A percentile compares a stretch with the other conserved stretches of the same genome.
These are phyloP conservation scores for Xanthostigma xanthostigma DNA, from an alignment of 2,888 invertebrate species.

Conservation along the genomic window DNA sequence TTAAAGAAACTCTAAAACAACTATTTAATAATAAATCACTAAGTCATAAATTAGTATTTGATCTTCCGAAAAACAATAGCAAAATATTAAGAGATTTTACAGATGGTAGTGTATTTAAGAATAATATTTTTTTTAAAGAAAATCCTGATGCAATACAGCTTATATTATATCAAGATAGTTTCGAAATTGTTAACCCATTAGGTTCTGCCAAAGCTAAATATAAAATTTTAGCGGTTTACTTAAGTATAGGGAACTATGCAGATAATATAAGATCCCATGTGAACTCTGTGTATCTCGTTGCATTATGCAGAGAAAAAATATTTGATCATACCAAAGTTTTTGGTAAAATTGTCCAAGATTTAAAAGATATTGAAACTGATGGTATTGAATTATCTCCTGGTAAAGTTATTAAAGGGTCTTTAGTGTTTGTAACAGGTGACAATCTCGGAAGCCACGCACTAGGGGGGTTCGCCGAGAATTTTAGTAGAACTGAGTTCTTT, in stretches of 20 bases:
- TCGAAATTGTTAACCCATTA: conserved; percentile 2
- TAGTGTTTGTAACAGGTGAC: conserved; percentile 15
- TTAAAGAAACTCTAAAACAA: conserved; percentile 10
- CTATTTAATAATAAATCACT: conserved; percentile 11
- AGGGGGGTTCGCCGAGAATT: conserved; percentile 14
- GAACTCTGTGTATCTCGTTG: conserved; percentile 8
- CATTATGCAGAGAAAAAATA: conserved; percentile 8
- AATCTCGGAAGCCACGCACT: conserved; percentile 14
- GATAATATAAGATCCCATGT: conserved; percentile 9
- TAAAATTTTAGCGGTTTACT: conserved; percentile 11
- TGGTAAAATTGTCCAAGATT: conserved; percentile 9
- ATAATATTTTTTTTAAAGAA: conserved; percentile 13
- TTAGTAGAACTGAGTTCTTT: conserved; percentile 11
- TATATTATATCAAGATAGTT: no score
- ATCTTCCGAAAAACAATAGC: neutral
- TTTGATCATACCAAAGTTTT: conserved; percentile 7
- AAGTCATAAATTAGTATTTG: conserved; percentile 3
- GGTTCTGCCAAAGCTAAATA: neutral
- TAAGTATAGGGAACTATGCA: conserved; percentile 11
- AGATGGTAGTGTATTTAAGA: conserved; percentile 13
- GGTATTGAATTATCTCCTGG: conserved; percentile 5
- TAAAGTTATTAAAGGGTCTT: conserved; percentile 3
- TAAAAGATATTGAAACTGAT: conserved; percentile 6
- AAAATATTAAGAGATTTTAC: conserved; percentile 14
- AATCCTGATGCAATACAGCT: conserved; percentile 13